Base-by-base conservation (phyloP, 1,140 invertebrate genomes). In the Orius laevigatus region DNA sequence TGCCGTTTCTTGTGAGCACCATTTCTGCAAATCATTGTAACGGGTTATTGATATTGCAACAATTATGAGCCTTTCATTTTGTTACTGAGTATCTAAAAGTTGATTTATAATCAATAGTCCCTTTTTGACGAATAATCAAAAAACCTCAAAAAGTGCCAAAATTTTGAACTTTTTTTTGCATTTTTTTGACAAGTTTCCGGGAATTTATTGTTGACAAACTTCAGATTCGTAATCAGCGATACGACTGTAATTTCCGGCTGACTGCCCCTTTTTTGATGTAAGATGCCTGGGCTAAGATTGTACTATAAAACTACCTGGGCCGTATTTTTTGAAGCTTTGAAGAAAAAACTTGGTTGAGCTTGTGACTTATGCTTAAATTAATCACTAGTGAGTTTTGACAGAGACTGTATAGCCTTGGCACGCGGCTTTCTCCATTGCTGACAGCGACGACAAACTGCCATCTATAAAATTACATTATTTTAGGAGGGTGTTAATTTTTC, bases 271-370 rank as follows among this genome's bases (percentile, higher is more conserved):
- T 25, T 25, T 25, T 25, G 8, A 25, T 25, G 3, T 25, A 25
- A 25, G n/a, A n/a, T n/a, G n/a, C n/a, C n/a, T 34, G n/a, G 33
- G 33, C 6, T 34, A 12, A 38, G 15, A 38, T 4, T 3, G 3
- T 12, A 38, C 15, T 4, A 38, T 4, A n/a, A 45, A 12, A 45
- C n/a, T 4, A 32, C 8, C 43, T 10, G 5, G 43, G 10, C 52
- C 46, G 33, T 51, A 20, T 19, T 60, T 63, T 20, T 68, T 68
- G 53, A 67, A 70, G 59, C 76, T 76, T 58, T 75, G 74, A 9
- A 85, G 61, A 84, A 88, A 55, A 92, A 85, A 58, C 85, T 84
- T 1, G 86, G 78, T 55, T 85, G 69, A 5, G 83, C 76, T 61
- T 84, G 77, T 56, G 76, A 34, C 63, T 73, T 40, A 84, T 74